Evolutionary conservation across 2,888 invertebrate genomes (phyloP).

Genomic region (Pycnomerus fuliginosus): DNA sequence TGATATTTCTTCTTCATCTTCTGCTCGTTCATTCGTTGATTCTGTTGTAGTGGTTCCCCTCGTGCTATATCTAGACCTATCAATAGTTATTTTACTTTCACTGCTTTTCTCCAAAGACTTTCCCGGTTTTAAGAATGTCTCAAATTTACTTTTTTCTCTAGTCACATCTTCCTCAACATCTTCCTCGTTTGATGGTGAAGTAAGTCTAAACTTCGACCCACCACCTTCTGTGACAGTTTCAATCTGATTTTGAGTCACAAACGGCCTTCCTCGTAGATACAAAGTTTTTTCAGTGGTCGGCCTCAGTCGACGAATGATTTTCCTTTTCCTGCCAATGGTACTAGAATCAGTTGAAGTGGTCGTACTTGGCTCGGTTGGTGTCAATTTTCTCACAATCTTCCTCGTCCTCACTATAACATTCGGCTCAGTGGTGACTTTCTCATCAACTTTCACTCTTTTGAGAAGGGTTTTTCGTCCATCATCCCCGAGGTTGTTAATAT

Average conservation of each 20-base stretch:
- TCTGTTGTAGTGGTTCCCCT: background rate
- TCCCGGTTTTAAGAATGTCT: too few species aligned
- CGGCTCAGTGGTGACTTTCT: conserved; percentile 33
- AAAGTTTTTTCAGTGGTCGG: conserved; percentile 28
- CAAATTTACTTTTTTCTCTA: background rate
- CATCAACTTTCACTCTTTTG: conserved; percentile 22
- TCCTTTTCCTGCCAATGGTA: conserved; percentile 33
- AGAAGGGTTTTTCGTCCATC: conserved; percentile 15
- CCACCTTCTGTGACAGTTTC: too few species aligned
- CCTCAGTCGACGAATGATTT: conserved; percentile 42
- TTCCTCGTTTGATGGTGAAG: too few species aligned
- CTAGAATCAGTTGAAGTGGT: conserved; percentile 9
- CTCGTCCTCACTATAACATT: conserved; percentile 40
- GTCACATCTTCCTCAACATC: background rate
- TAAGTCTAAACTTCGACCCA: too few species aligned
- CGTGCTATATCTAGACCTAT: too few species aligned
- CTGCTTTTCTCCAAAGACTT: too few species aligned
- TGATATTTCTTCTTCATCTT: conserved; percentile 1
- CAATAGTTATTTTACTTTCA: too few species aligned
- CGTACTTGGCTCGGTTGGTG: conserved; percentile 30
- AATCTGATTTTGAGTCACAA: too few species aligned
- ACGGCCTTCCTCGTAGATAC: conserved; percentile 14
- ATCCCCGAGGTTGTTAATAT: conserved; percentile 34
- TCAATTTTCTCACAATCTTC: conserved; percentile 46
- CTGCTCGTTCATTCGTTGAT: background rate